These are phyloP conservation scores for Eumerus sabulonum DNA, from an alignment of 2,888 invertebrate genomes.

Conservation along the genomic window DNA sequence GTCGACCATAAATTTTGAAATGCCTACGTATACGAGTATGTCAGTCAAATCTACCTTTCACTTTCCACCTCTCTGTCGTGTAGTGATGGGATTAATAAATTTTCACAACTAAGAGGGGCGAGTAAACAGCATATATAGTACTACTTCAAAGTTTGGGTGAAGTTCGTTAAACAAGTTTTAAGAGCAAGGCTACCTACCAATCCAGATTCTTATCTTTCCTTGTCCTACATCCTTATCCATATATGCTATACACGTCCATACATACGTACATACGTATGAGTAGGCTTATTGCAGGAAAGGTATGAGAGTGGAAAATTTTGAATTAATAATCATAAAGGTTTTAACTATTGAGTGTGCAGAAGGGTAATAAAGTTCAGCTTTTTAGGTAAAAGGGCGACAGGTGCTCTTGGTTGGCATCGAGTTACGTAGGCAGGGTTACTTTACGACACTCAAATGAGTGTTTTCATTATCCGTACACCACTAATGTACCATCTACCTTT, in stretches of 20 bases:
- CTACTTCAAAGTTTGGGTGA: conserved; percentile 16
- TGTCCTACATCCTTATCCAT: conserved; percentile 48
- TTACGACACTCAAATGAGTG: conserved; percentile 40
- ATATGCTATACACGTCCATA: conserved; percentile 3
- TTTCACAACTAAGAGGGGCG: conserved; percentile 25
- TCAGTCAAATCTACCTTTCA: background rate
- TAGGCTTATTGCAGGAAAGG: conserved; percentile 11
- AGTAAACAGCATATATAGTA: background rate
- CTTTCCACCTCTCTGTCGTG: background rate
- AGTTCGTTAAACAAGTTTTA: conserved; percentile 50
- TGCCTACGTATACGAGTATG: conserved; percentile 7
- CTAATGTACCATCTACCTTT: no score
- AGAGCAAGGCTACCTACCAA: conserved; percentile 34
- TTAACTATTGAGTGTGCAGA: conserved; percentile 54
- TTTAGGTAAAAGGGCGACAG: conserved; percentile 28
- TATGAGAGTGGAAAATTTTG: conserved; percentile 60
- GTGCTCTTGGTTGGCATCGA: conserved; percentile 12
- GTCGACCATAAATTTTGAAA: background rate
- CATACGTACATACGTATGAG: no score
- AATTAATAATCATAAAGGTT: conserved; percentile 65
- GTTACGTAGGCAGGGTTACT: conserved; percentile 47
- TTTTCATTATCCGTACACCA: conserved; percentile 19
- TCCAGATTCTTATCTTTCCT: conserved; percentile 54
- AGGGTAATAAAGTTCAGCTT: conserved; percentile 58
- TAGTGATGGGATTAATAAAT: conserved; percentile 36